These are phyloP conservation scores for Dermatemys mawii DNA, from an alignment of 2,113 vertebrate species.

Conservation along the genomic window DNA sequence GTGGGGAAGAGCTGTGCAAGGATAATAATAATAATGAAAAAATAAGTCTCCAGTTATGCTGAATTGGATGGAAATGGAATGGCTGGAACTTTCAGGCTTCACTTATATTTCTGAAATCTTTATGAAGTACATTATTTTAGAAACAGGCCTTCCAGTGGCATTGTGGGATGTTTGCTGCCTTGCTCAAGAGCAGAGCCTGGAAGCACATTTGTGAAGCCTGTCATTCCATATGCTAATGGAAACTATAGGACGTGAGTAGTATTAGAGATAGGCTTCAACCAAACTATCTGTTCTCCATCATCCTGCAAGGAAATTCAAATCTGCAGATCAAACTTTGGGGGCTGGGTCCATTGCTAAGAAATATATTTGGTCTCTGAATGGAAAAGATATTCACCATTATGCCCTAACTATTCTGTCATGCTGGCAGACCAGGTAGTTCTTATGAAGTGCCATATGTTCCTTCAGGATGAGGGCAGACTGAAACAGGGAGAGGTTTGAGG, in stretches of 20 bases:
- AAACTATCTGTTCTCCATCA: not conserved
- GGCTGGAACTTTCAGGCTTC: not conserved
- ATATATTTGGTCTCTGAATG: not conserved
- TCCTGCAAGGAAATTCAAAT: not conserved
- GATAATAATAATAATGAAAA: not conserved
- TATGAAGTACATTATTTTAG: not conserved
- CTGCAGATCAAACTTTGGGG: not conserved
- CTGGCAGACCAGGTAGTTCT: conserved; percentile 9
- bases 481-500: not conserved
- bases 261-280: not conserved
- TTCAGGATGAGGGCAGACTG: not conserved
- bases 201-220: not conserved
- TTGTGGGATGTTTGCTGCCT: not conserved
- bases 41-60: not conserved
- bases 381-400: conserved; percentile 39
- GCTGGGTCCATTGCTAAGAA: not conserved
- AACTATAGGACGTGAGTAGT: not conserved
- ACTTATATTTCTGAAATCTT: not conserved
- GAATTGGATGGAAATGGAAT: not conserved
- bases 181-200: not conserved
- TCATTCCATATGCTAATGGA: not conserved
- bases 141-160: not conserved
- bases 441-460: not conserved
- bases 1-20: not conserved
- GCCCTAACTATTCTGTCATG: conserved; percentile 21